Conservation (phyloP, 2,113 vertebrate genomes). For the Numenius arquata region DNA sequence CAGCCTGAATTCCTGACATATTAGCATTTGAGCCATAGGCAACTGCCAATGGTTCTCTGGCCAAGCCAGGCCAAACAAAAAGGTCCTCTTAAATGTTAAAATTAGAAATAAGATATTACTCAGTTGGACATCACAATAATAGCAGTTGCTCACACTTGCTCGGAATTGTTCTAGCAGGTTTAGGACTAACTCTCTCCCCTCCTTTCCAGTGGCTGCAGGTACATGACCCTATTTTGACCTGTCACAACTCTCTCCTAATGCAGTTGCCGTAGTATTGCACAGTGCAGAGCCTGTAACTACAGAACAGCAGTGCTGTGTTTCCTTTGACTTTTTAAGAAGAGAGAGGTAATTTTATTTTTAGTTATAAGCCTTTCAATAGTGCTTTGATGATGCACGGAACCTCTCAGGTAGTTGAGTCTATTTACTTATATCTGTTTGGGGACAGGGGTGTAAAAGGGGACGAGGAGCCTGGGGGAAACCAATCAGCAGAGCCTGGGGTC, state of each 20-base stretch:
- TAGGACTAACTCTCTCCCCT: background rate
- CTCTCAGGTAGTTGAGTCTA: background rate
- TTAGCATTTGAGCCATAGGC: background rate
- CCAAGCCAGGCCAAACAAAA: slow-evolving; percentile 60
- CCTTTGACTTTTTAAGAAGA: background rate
- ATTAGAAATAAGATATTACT: slow-evolving; percentile 47
- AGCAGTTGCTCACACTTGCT: background rate
- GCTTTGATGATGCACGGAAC: background rate
- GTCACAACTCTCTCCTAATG: background rate
- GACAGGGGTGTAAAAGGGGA: background rate
- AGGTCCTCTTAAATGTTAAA: slow-evolving; percentile 52
- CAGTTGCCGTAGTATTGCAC: background rate
- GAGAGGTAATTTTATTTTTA: background rate
- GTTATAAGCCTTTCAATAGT: background rate
- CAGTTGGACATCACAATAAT: background rate
- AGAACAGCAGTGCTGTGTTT: background rate
- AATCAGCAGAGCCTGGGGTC: background rate
- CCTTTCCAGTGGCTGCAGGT: background rate
- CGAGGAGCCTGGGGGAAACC: background rate
- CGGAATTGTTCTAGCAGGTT: background rate
- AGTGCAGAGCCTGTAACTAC: too few relatives aligned
- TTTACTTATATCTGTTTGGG: background rate
- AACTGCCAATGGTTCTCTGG: slow-evolving; percentile 21
- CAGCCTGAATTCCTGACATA: slow-evolving; percentile 58
- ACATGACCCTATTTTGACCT: background rate